Base-by-base conservation (phyloP, 2,113 vertebrate species). In the Rhombomys opimus region DNA sequence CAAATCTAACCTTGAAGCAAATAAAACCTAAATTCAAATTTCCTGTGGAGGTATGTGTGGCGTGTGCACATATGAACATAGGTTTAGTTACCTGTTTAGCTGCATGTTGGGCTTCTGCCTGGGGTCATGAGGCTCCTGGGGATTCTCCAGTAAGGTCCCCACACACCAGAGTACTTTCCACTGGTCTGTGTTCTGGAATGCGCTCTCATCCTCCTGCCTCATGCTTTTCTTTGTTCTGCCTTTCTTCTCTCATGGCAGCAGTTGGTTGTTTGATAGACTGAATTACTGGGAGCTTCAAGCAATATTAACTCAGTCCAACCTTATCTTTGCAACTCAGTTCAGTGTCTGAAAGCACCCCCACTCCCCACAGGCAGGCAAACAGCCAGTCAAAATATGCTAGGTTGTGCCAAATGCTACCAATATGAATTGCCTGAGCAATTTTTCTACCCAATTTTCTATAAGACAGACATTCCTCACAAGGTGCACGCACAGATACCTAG, bases 311-410 rank as follows among this genome's bases (percentile, higher is more conserved):
- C 32, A 50, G 57, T 14, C 41, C 63, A 9, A 81, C 10, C 46
- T 67, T 46, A 32, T 82, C 30, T 67, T 41, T 87, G 38, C 32
- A 86, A 65, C 18, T 90, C 84, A 92, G 75, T 50, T 67, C 80
- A 38, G 95, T 94, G 20, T 32, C 57, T n/a, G 3, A 75, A 13
- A 84, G 52, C 63, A 57, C 46, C 78, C 61, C 30, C 67, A 30
- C 32, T 5, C 4, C 7, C 32, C 15, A 84, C 35, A 80, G 75
- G 41, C 73, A 87, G 72, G 72, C 85, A 96, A 93, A 90, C 27
- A 93, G 68, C 35, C 85, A 89, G 89, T n/a, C 76, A 87, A 97
- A 95, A 92, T 90, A 96, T 67, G 85, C 77, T 93, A 93, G 84
- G 38, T 80, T 35, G 32, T 87, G 87, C 67, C 93, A 95, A 90